phyloP scores from a whole-genome alignment of 2,113 vertebrate genomes.

The Mustela nigripes region DNA sequence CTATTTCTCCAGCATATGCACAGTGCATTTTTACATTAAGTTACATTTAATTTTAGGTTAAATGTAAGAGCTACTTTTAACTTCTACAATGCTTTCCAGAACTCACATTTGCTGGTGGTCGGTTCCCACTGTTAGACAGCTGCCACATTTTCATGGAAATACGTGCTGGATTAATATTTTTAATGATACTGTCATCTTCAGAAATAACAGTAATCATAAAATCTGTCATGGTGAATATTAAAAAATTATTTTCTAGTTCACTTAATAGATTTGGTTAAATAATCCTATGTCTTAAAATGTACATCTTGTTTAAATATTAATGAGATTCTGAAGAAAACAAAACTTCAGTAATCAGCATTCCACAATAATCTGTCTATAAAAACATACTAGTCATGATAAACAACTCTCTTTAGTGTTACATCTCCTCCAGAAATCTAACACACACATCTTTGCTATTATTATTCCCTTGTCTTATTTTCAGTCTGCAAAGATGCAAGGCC shows the following conservation, averaged over 20 bases:
- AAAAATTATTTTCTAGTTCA: conserved; percentile 56
- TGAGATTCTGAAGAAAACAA: conserved; percentile 43
- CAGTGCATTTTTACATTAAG: neutral
- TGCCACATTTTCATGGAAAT: conserved; percentile 94
- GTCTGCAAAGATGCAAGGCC: neutral
- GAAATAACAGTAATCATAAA: conserved; percentile 94
- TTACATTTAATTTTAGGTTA: conserved; percentile 14
- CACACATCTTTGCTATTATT: neutral
- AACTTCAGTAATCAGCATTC: conserved; percentile 20
- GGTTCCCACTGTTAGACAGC: conserved; percentile 66
- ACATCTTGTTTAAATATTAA: conserved; percentile 34
- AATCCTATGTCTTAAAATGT: neutral
- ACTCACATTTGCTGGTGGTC: conserved; percentile 88
- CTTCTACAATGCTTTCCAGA: neutral
- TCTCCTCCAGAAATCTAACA: conserved; percentile 19
- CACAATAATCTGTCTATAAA: neutral
- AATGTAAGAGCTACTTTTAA: neutral
- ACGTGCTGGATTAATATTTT: conserved; percentile 89
- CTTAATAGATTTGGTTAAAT: conserved; percentile 20
- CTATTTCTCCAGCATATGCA: conserved; percentile 7
- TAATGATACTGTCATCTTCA: conserved; percentile 92
- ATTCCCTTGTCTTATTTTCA: conserved; percentile 4
- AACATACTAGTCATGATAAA: neutral
- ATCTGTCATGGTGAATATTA: conserved; percentile 86
- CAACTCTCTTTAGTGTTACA: neutral